phyloP scores from a whole-genome alignment of 30 jellyfish, hydroid and myxozoan species.

The Clytia hemisphaerica region DNA sequence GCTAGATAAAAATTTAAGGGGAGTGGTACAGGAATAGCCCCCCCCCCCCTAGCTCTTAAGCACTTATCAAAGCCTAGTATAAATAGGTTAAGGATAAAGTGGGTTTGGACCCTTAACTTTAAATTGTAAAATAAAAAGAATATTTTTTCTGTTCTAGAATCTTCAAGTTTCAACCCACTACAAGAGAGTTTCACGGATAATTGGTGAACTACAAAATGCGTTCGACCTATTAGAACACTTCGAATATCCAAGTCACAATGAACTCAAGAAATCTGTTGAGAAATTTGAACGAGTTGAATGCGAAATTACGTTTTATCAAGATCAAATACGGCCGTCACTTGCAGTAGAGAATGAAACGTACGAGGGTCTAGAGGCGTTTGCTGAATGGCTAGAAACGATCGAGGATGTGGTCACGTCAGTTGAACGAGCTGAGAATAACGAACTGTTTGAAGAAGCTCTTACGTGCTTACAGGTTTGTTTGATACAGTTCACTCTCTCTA shows the following conservation, averaged over 20 bases:
- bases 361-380: constrained; percentile 64
- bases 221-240: constrained; percentile 37
- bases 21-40: too few relatives aligned
- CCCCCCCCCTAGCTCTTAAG: too few relatives aligned
- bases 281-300: constrained; percentile 51
- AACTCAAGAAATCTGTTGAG: constrained; percentile 27
- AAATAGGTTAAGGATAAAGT: too few relatives aligned
- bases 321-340: constrained; percentile 59
- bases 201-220: constrained; percentile 36
- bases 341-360: constrained; percentile 68
- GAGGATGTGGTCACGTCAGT: constrained; percentile 67
- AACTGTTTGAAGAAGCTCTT: constrained; percentile 57
- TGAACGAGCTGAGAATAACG: constrained; percentile 52
- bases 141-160: constrained; percentile 10
- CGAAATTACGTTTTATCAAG: constrained; percentile 45
- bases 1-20: too few relatives aligned
- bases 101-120: too few relatives aligned
- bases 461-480: constrained; percentile 84
- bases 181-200: constrained; percentile 13
- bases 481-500: too few relatives aligned
- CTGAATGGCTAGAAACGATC: constrained; percentile 76
- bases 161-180: constrained; percentile 30
- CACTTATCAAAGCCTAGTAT: too few relatives aligned
- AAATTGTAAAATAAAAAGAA: too few relatives aligned
- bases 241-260: constrained; percentile 41